Evolutionary conservation across 2,113 vertebrate species (phyloP).

Genomic region (Hippocampus barbouri): DNA sequence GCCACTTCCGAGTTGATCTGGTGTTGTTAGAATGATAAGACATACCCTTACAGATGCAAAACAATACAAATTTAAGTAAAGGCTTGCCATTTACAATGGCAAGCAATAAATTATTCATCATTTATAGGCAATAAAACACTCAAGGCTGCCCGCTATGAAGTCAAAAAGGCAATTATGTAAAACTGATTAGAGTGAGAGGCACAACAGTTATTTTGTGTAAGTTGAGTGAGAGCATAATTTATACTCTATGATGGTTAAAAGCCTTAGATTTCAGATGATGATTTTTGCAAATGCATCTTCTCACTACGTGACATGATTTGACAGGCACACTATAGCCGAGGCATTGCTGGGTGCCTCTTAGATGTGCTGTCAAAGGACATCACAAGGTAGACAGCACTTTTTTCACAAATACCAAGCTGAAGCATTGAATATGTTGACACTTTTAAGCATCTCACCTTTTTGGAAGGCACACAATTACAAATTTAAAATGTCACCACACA

Average conservation of each 20-base stretch:
- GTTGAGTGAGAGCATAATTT: background rate
- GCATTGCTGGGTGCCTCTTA: slow-evolving; percentile 32
- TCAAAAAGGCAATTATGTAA: background rate
- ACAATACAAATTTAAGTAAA: background rate
- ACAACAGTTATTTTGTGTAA: background rate
- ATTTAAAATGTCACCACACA: background rate
- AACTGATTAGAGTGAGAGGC: background rate
- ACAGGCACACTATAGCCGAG: slow-evolving; percentile 39
- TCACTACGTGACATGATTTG: slow-evolving; percentile 32
- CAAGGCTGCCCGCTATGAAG: background rate
- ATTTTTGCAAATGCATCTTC: slow-evolving; percentile 11
- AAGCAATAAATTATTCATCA: background rate
- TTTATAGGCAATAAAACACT: background rate
- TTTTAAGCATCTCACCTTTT: background rate
- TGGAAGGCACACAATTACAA: background rate
- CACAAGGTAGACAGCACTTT: slow-evolving; percentile 28
- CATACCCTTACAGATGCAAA: background rate
- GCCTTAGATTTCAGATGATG: slow-evolving; percentile 38
- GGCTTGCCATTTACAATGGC: background rate
- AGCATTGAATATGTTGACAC: background rate
- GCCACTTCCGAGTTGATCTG: background rate
- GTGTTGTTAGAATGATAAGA: background rate
- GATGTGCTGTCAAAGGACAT: slow-evolving; percentile 50
- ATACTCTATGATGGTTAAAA: background rate
- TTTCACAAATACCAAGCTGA: slow-evolving; percentile 10